phyloP scores from a whole-genome alignment of 2,888 invertebrate species.

The Caenorhabditis parvicauda region DNA sequence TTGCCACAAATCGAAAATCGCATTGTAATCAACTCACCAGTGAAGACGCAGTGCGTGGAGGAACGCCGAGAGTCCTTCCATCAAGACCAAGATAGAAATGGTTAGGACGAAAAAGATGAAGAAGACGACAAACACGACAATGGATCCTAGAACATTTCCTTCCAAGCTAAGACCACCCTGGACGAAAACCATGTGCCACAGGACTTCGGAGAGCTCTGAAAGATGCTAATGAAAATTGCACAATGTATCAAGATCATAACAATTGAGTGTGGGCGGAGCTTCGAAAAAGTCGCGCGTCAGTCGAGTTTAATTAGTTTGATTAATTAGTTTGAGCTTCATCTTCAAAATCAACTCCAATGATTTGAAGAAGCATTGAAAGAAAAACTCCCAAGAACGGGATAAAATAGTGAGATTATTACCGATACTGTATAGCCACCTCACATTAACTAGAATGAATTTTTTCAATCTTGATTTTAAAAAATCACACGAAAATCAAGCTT shows the following conservation, averaged over 20 bases:
- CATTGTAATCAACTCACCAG: constrained; percentile 33
- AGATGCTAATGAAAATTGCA: not conserved
- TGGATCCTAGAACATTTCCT: constrained; percentile 31
- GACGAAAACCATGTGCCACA: constrained; percentile 59
- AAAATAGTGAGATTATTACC: too few species aligned
- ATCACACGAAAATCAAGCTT: too few species aligned
- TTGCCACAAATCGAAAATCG: too few species aligned
- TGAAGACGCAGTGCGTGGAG: constrained; percentile 69
- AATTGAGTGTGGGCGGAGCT: too few species aligned
- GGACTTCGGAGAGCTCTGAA: constrained; percentile 59
- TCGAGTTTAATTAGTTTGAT: not conserved
- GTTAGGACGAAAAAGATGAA: constrained; percentile 87
- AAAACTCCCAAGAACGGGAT: too few species aligned
- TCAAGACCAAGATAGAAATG: constrained; percentile 88
- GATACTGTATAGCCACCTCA: too few species aligned
- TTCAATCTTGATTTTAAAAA: too few species aligned
- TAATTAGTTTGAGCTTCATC: not conserved
- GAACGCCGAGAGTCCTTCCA: constrained; percentile 99
- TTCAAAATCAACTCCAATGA: too few species aligned
- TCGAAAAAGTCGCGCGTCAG: too few species aligned
- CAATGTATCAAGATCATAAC: too few species aligned
- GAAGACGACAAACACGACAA: constrained; percentile 70
- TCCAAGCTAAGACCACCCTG: constrained; percentile 35
- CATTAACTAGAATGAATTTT: too few species aligned
- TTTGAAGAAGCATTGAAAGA: too few species aligned